Base-by-base conservation (phyloP, 2,113 vertebrate species). In the Chamaea fasciata region DNA sequence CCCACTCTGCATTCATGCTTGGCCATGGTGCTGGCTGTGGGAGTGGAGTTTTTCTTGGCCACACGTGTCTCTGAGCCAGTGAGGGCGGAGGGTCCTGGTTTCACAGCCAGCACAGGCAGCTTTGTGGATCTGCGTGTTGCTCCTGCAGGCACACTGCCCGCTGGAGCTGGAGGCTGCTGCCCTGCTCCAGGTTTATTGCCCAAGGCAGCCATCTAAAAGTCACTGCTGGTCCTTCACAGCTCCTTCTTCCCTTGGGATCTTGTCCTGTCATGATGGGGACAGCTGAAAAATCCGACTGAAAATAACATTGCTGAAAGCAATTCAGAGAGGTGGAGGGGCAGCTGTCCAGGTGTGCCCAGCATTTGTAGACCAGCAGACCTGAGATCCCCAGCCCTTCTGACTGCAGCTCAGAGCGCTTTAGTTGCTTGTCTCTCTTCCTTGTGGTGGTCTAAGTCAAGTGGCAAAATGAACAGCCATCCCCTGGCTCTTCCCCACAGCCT, bases 41-140 rank as follows among this genome's bases (percentile, higher is more conserved):
- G 78, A 75, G 59, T 26, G 31, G 31, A 85, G 74, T 76, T 92
- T 85, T 79, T 85, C 53, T 95, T 92, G 92, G 92, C 87, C 37
- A 2, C 3, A 0, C 0, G 0, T 75, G 53, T n/a, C 23, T 69
- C 50, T 42, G 68, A 64, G 65, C 77, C 26, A 1, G 57, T 3
- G 3, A 83, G 71, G 77, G 73, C 0, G 3, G 60, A 78, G 87
- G 64, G 78, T 68, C 35, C 41, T 83, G 68, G n/a, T 82, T 91
- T 91, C 20, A 1, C 74, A 89, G 77, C 89, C 89, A 79, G 75
- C 35, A 4, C 1, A 1, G 71, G 92, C 8, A 4, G 62, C 88
- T 90, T 71, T 79, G 41, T 73, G 53, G 49, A 57, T 52, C 26
- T 0, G 0, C 0, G 0, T 1, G 2, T 41, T 75, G 84, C 73